A percentile compares a stretch with the other conserved stretches of the same genome.
These are phyloP conservation scores for Drosophila cognata DNA, from an alignment of 2,888 invertebrate genomes.

Conservation along the genomic window DNA sequence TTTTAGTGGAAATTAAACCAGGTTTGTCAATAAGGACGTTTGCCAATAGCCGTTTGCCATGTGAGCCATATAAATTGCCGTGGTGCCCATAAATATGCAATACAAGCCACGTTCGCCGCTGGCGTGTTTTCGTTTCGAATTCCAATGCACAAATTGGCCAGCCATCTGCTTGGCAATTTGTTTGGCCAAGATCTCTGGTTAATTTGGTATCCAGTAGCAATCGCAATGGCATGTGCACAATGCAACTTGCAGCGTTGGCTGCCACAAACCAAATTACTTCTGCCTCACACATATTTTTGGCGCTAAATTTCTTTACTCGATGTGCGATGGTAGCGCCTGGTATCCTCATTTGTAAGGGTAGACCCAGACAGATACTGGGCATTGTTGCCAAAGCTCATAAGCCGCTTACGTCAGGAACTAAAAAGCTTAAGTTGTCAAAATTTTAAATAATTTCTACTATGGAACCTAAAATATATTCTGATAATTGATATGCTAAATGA, in stretches of 20 bases:
- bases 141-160: slow-evolving; percentile 68
- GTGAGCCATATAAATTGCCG: slow-evolving; percentile 64
- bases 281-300: slow-evolving; percentile 1
- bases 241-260: slow-evolving; percentile 8
- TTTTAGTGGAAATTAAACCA: slow-evolving; percentile 47
- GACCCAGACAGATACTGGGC: not conserved
- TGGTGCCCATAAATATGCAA: slow-evolving; percentile 74
- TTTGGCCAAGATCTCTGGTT: slow-evolving; percentile 51
- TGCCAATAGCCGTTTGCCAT: slow-evolving; percentile 45
- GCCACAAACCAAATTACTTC: not conserved
- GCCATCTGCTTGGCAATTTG: slow-evolving; percentile 30
- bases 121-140: slow-evolving; percentile 43
- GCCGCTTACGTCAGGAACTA: slow-evolving; percentile 13
- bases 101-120: slow-evolving; percentile 41
- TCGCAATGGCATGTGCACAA: slow-evolving; percentile 12
- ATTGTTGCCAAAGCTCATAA: slow-evolving; percentile 11
- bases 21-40: slow-evolving; percentile 38
- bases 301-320: not conserved
- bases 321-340: not conserved
- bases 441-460: slow-evolving; percentile 8
- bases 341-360: not conserved
- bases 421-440: slow-evolving; percentile 23
- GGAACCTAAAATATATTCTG: not conserved
- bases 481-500: not conserved
- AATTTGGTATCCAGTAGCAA: slow-evolving; percentile 63